phyloP scores from a whole-genome alignment of 2,888 invertebrate genomes.

The Seira ritae region DNA sequence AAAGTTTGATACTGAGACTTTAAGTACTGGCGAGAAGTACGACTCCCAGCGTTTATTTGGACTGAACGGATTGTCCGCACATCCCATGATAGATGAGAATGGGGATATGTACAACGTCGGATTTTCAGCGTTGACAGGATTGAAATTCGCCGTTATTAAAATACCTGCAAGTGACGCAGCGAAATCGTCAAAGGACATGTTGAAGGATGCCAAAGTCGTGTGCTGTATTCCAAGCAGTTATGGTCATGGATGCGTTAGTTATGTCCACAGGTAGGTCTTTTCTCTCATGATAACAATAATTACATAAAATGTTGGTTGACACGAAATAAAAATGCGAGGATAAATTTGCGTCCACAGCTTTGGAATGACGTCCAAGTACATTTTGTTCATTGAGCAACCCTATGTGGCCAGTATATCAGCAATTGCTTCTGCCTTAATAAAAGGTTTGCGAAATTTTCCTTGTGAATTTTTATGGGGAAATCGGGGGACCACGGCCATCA shows the following conservation, averaged over 20 bases:
- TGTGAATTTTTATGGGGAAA: too few species aligned
- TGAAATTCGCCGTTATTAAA: constrained; percentile 75
- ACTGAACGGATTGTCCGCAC: constrained; percentile 76
- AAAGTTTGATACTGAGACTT: constrained; percentile 76
- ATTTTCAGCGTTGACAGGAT: constrained; percentile 75
- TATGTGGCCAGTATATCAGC: constrained; percentile 76
- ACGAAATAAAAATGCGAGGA: too few species aligned
- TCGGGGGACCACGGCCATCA: too few species aligned
- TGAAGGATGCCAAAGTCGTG: constrained; percentile 74
- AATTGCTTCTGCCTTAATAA: constrained; percentile 75
- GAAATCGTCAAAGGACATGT: constrained; percentile 69
- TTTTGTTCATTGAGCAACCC: constrained; percentile 78
- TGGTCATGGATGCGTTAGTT: constrained; percentile 75
- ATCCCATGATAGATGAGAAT: constrained; percentile 76
- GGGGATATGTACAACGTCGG: constrained; percentile 77
- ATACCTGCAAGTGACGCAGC: constrained; percentile 72
- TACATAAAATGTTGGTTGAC: too few species aligned
- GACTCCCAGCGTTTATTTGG: constrained; percentile 75
- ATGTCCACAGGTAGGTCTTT: too few species aligned
- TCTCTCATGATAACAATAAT: too few species aligned
- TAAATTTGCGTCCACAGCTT: constrained; percentile 78
- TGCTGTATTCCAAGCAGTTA: constrained; percentile 74
- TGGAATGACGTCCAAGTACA: constrained; percentile 78
- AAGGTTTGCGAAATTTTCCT: too few species aligned
- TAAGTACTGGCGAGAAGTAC: constrained; percentile 75